These are phyloP conservation scores for Ophiodon elongatus DNA, from an alignment of 2,113 vertebrate genomes.

Conservation along the genomic window DNA sequence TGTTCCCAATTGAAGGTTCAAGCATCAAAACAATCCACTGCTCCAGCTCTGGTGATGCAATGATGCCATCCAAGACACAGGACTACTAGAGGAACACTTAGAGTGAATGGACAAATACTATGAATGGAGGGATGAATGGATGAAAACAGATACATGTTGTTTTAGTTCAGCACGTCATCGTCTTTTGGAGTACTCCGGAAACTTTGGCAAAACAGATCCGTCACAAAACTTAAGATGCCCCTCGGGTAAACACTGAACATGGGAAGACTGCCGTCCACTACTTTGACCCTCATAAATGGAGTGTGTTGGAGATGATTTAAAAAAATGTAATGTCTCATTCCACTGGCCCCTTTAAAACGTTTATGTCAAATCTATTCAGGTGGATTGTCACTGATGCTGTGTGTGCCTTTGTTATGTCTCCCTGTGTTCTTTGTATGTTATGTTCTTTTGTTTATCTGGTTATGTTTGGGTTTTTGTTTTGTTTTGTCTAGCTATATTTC, in stretches of 20 bases:
- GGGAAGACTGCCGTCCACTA: not conserved
- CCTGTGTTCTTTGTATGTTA: not conserved
- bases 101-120: not conserved
- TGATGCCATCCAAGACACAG: not conserved
- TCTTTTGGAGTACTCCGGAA: not conserved
- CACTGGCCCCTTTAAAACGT: not conserved
- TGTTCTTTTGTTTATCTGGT: not conserved
- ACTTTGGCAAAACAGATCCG: not conserved
- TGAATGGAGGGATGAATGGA: not conserved
- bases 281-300: not conserved
- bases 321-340: not conserved
- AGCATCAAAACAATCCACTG: constrained; percentile 52
- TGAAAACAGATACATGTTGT: not conserved
- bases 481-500: not conserved
- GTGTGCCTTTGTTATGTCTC: constrained; percentile 2
- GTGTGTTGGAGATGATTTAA: not conserved
- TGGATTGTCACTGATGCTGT: not conserved
- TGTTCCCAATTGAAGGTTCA: constrained; percentile 61
- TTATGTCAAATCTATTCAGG: not conserved
- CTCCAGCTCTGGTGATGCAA: not conserved
- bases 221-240: not conserved
- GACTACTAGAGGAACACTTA: not conserved
- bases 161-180: not conserved
- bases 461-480: not conserved
- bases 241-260: not conserved